These are phyloP conservation scores for Gambelia wislizenii DNA, from an alignment of 2,797 vertebrate species.

Conservation along the genomic window DNA sequence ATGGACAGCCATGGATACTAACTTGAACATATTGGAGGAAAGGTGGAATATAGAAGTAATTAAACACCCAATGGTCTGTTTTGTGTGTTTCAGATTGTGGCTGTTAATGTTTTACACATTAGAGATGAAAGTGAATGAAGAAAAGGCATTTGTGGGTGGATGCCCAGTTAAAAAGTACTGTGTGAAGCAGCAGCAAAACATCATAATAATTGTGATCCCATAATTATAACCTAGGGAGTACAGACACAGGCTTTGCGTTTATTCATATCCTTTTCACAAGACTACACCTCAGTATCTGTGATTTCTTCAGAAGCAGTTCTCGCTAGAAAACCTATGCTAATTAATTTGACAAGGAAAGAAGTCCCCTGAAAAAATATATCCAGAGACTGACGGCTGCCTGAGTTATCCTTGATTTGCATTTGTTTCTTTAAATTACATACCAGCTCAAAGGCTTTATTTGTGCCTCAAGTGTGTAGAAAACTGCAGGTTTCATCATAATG, in stretches of 20 bases:
- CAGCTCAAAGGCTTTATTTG: not conserved
- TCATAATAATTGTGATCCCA: not conserved
- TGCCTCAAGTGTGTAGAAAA: constrained; percentile 3
- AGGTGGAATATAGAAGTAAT: not conserved
- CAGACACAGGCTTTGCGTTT: not conserved
- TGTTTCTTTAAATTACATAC: constrained; percentile 24
- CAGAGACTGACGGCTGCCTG: not conserved
- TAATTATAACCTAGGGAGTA: not conserved
- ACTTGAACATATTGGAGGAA: not conserved
- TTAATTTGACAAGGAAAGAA: constrained; percentile 20
- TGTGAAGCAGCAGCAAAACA: not conserved
- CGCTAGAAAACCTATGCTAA: constrained; percentile 12
- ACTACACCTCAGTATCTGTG: not conserved
- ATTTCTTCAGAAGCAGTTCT: constrained; percentile 33
- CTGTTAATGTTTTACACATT: not conserved
- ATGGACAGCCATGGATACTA: no score
- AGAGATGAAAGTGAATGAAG: not conserved
- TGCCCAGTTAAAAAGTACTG: not conserved
- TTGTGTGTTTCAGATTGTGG: not conserved
- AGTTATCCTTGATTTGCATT: constrained; percentile 9
- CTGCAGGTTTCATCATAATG: constrained; percentile 27
- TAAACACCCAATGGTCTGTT: not conserved
- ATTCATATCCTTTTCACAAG: not conserved
- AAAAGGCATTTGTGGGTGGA: not conserved
- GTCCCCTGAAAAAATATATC: constrained; percentile 18